Base-by-base conservation (phyloP, 1,140 invertebrate species). In the Drosophila kurseongensis region DNA sequence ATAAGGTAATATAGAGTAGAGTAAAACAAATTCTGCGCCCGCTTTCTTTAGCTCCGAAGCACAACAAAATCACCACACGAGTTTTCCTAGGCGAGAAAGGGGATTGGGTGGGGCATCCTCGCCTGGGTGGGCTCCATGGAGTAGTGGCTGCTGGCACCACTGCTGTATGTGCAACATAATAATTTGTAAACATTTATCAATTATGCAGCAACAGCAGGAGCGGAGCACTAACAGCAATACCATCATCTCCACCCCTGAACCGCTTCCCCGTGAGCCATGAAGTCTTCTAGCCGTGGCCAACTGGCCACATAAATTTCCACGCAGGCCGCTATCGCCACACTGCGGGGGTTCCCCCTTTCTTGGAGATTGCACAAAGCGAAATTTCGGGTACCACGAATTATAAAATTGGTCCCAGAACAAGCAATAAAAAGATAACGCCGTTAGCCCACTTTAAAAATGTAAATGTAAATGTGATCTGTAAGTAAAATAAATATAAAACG, bases 121-220 rank as follows among this genome's bases (percentile, higher is more conserved):
- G 83, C 65, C 59, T 86, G 82, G 82, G 82, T 86, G 82, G 82
- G 51, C 83, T 51, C 41, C 56, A 59, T 52, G 9, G 36, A 23
- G 51, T 23, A 68, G 36, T 18, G 40, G 23, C 4, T 47, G 50
- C 36, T 54, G 41, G n/a, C 35, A 13, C 16, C 44, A 29, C 16
- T 59, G 66, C 47, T 75, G 75, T 82, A 67, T 79, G 72, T 83
- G 83, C 83, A 88, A 86, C 82, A 88, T 86, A 86, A 86, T 86
- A 86, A 86, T 86, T 86, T 86, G 83, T 86, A 86, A 86, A 86
- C 83, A 86, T 86, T 86, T 86, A 86, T 86, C 83, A 86, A 86
- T 86, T 86, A 86, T 86, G 83, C 79, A 88, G 83, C 76, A 88
- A 78, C 81, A 80, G 73, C 77, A 84, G 63, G 55, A 69, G 71